Percentiles rank a stretch among this genome's conserved stretches.
Evolutionary conservation across 2,797 vertebrate genomes (phyloP).

Genomic region (Scomberomorus guttatus): DNA sequence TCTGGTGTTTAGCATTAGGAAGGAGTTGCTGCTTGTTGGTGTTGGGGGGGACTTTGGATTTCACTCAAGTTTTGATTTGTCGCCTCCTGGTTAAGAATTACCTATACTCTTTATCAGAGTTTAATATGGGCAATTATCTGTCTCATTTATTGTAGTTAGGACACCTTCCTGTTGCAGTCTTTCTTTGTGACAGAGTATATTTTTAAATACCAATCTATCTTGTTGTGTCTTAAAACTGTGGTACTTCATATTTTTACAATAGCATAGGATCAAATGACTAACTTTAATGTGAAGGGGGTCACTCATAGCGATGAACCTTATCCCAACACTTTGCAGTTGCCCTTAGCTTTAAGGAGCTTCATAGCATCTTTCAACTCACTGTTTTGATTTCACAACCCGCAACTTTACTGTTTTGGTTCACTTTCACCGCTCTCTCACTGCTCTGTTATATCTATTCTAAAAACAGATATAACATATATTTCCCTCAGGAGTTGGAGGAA

Average conservation of each 20-base stretch:
- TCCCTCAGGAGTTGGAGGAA: background rate
- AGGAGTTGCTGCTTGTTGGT: background rate
- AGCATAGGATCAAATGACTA: too few species aligned
- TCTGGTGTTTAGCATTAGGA: background rate
- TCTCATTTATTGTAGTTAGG: background rate
- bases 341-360: background rate
- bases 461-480: background rate
- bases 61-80: background rate
- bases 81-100: background rate
- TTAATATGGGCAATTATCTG: background rate
- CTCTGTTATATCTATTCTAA: too few species aligned
- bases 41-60: background rate
- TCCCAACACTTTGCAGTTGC: too few species aligned
- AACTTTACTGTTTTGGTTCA: too few species aligned
- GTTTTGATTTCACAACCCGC: too few species aligned
- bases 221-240: too few species aligned
- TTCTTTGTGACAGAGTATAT: background rate
- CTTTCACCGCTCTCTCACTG: background rate
- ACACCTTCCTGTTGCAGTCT: background rate
- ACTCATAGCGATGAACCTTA: too few species aligned
- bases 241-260: too few species aligned
- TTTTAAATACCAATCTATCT: background rate
- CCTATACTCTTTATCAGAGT: background rate
- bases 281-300: too few species aligned
- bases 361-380: background rate